Percentiles rank a stretch among this genome's conserved stretches.
phyloP scores from a whole-genome alignment of 2,113 vertebrate species.

The Sterrhoptilus dennistouni region DNA sequence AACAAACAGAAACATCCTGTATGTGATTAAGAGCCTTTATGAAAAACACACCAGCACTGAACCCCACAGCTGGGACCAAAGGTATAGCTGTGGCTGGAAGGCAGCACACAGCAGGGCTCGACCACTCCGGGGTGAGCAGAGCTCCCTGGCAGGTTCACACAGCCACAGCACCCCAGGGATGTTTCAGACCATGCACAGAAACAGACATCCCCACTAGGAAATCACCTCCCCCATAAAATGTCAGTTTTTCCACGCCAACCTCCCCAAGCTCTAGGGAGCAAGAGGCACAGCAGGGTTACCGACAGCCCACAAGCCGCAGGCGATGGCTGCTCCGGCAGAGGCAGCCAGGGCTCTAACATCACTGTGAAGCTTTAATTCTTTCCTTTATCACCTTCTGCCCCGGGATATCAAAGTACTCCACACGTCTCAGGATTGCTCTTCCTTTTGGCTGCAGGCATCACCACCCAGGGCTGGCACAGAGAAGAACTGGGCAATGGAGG shows the following conservation, averaged over 20 bases:
- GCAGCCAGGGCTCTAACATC: not conserved
- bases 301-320: not conserved
- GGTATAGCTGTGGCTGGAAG: not conserved
- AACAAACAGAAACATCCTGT: constrained; percentile 74
- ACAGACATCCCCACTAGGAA: not conserved
- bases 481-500: not conserved
- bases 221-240: not conserved
- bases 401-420: not conserved
- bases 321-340: not conserved
- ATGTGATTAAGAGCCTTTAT: constrained; percentile 53
- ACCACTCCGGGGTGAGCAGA: accelerated
- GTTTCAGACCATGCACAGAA: not conserved
- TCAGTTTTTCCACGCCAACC: not conserved
- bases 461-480: not conserved
- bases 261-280: not conserved
- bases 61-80: constrained; percentile 13
- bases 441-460: not conserved
- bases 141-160: not conserved
- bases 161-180: not conserved
- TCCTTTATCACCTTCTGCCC: constrained; percentile 27
- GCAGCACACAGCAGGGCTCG: not conserved
- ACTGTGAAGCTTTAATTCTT: not conserved
- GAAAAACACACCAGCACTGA: constrained; percentile 47
- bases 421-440: not conserved
- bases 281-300: not conserved